These are phyloP conservation scores for Polietes domitor DNA, from an alignment of 2,888 invertebrate genomes.

Conservation along the genomic window DNA sequence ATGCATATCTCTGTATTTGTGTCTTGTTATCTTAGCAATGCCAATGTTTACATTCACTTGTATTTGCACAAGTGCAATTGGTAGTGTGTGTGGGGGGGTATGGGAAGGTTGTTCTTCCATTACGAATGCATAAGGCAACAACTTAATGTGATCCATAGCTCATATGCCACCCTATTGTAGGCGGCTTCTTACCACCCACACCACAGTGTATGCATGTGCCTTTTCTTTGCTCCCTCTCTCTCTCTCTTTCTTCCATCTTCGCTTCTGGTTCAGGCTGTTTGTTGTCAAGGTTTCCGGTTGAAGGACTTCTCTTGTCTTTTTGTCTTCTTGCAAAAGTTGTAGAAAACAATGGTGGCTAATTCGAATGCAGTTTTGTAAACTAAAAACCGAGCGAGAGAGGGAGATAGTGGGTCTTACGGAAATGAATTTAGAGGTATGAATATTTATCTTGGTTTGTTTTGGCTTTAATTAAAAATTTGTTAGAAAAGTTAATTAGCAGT, in stretches of 20 bases:
- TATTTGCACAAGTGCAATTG: background rate
- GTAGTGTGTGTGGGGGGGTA: background rate
- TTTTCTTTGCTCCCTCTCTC: background rate
- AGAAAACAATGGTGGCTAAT: background rate
- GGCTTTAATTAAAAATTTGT: constrained; percentile 8
- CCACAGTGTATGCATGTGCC: constrained; percentile 33
- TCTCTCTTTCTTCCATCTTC: background rate
- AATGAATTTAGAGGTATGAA: background rate
- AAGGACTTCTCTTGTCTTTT: background rate
- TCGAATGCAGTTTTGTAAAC: background rate
- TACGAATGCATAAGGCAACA: constrained; percentile 9
- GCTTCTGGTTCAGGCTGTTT: constrained; percentile 7
- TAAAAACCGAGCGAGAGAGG: background rate
- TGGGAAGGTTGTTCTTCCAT: too few relatives aligned
- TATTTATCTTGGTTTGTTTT: background rate
- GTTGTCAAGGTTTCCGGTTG: constrained; percentile 27
- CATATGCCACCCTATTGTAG: background rate
- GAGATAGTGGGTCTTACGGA: too few relatives aligned
- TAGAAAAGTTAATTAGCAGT: constrained; percentile 12
- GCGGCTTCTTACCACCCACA: background rate
- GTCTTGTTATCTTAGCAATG: background rate
- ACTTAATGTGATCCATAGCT: constrained; percentile 36
- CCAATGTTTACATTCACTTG: background rate
- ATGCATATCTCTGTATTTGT: constrained; percentile 6
- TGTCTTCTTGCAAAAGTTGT: background rate